These are phyloP conservation scores for Coreius guichenoti DNA, from an alignment of 2,797 vertebrate genomes.

Conservation along the genomic window DNA sequence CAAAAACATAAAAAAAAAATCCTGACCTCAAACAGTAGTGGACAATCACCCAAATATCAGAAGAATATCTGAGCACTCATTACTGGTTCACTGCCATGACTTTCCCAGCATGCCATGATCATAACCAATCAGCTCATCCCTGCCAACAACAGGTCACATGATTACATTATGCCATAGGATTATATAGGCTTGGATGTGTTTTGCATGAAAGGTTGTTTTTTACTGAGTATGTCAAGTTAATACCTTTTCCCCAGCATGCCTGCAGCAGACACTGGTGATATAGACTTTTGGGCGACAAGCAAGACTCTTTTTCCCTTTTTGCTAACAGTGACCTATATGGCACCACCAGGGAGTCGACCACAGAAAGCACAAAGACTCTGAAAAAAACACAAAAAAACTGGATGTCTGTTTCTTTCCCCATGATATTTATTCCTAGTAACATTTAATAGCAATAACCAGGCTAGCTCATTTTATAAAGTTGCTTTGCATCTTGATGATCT, in stretches of 20 bases:
- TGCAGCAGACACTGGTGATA: conserved; percentile 23
- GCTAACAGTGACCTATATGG: conserved; percentile 14
- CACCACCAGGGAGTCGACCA: conserved; percentile 42
- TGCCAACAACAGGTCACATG: conserved; percentile 48
- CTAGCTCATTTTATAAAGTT: conserved; percentile 48
- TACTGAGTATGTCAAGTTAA: conserved; percentile 17
- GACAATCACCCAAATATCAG: neutral
- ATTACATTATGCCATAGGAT: conserved; percentile 31
- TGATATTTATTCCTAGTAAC: conserved; percentile 27
- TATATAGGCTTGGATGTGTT: conserved; percentile 26
- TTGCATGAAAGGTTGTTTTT: conserved; percentile 59
- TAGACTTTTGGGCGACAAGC: conserved; percentile 21
- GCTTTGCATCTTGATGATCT: conserved; percentile 38
- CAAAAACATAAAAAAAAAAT: neutral
- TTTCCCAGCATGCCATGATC: conserved; percentile 56
- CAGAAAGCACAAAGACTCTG: conserved; percentile 56
- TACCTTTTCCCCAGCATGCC: conserved; percentile 51
- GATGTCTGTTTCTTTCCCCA: conserved; percentile 27
- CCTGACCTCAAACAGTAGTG: neutral
- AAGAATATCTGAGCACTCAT: conserved; percentile 41
- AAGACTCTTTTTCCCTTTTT: conserved; percentile 40
- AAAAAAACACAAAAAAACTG: conserved; percentile 37
- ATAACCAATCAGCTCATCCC: conserved; percentile 51
- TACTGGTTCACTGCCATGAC: conserved; percentile 57
- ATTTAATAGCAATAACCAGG: conserved; percentile 58